Evolutionary conservation across 2,797 vertebrate genomes (phyloP).

Genomic region (Melanogrammus aeglefinus): DNA sequence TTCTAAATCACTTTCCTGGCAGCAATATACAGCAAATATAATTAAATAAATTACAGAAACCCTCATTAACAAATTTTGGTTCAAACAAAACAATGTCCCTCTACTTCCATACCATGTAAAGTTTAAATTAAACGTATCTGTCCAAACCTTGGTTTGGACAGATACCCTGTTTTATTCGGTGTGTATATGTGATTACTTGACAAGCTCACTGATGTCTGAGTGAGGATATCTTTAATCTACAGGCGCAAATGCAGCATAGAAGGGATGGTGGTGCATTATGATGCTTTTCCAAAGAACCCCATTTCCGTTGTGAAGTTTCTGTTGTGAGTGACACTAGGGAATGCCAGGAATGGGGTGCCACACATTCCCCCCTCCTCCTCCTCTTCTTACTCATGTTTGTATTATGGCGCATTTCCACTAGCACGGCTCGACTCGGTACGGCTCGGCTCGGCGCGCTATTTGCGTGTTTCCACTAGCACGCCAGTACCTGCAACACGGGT

Average conservation of each 20-base stretch:
- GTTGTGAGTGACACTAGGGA: no score
- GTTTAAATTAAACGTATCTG: neutral
- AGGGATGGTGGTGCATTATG: no score
- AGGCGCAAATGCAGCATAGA: no score
- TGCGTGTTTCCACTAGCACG: no score
- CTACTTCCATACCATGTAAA: neutral
- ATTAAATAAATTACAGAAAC: neutral
- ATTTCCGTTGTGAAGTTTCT: no score
- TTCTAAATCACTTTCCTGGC: neutral
- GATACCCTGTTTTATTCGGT: neutral
- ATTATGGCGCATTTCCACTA: no score
- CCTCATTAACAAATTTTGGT: neutral
- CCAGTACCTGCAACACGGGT: no score
- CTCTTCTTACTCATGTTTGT: no score
- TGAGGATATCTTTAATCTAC: neutral
- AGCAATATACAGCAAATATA: neutral
- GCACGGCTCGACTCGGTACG: no score
- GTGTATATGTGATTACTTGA: neutral
- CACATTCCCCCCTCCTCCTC: no score
- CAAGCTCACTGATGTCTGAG: neutral
- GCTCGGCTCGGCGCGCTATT: no score
- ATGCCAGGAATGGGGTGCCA: no score
- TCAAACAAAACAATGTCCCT: neutral
- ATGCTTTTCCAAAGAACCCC: neutral
- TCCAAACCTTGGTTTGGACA: neutral